A percentile compares a stretch with the other conserved stretches of the same genome.
phyloP scores from a whole-genome alignment of 2,113 vertebrate genomes.

The Tupaia tana region DNA sequence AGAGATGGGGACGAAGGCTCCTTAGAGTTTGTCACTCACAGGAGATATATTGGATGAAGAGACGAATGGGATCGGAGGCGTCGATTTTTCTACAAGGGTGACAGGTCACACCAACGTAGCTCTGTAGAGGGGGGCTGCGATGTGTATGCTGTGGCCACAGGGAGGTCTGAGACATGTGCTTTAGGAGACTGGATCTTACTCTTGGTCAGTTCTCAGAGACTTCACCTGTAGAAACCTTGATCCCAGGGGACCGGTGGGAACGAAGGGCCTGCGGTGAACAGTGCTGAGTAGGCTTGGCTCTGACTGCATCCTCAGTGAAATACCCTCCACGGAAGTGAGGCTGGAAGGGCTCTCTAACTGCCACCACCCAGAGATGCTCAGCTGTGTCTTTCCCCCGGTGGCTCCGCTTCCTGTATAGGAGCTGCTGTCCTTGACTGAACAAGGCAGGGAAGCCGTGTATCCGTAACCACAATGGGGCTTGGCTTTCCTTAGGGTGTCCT shows the following conservation, averaged over 20 bases:
- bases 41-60: not conserved
- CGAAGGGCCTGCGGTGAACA: not conserved
- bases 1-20: not conserved
- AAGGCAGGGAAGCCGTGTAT: fast-evolving
- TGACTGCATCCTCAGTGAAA: not conserved
- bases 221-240: not conserved
- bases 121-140: not conserved
- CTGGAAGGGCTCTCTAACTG: not conserved
- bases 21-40: fast-evolving
- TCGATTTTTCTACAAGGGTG: not conserved
- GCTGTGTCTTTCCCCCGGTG: not conserved
- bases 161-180: too few relatives aligned
- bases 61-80: not conserved
- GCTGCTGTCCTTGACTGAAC: not conserved
- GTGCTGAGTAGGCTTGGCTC: too few relatives aligned
- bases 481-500: not conserved
- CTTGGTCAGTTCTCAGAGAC: not conserved
- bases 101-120: not conserved
- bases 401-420: not conserved
- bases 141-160: too few relatives aligned
- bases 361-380: not conserved
- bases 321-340: fast-evolving
- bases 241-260: fast-evolving
- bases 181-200: too few relatives aligned
- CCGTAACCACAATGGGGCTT: not conserved